Conservation (phyloP, 2,888 invertebrate genomes). For the Parelbella ahira region DNA sequence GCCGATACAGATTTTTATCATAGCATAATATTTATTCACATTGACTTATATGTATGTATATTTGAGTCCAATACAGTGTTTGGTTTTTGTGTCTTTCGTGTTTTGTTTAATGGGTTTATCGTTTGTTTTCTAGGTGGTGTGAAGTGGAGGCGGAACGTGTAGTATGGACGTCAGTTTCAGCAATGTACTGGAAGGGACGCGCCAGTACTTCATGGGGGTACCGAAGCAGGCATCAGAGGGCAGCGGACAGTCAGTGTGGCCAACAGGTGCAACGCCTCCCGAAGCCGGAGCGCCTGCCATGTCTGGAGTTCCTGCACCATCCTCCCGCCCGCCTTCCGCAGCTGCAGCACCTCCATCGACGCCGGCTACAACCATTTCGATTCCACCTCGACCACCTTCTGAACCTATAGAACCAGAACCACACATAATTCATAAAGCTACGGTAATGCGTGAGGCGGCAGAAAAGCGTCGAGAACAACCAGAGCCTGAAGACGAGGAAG, state of each 20-base stretch:
- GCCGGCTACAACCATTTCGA: conserved; percentile 53
- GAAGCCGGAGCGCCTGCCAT: conserved; percentile 67
- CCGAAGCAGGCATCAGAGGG: conserved; percentile 78
- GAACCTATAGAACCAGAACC: conserved; percentile 76
- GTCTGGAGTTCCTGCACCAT: conserved; percentile 66
- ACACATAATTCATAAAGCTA: conserved; percentile 77
- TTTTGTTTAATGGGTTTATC: too few relatives aligned
- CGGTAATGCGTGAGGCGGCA: conserved; percentile 76
- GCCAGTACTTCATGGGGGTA: conserved; percentile 91
- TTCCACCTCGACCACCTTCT: conserved; percentile 71
- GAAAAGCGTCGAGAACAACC: conserved; percentile 69
- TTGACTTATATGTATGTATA: too few relatives aligned
- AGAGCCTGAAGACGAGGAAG: conserved; percentile 69
- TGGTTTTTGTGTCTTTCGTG: too few relatives aligned
- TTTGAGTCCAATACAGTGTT: too few relatives aligned
- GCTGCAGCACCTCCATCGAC: conserved; percentile 59
- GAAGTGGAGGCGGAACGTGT: conserved; percentile 53
- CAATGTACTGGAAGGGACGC: conserved; percentile 91
- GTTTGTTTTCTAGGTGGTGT: conserved; percentile 46
- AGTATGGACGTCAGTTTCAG: conserved; percentile 88
- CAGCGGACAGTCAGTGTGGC: conserved; percentile 61
- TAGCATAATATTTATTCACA: too few relatives aligned
- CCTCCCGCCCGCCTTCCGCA: conserved; percentile 72
- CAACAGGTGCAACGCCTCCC: conserved; percentile 48
- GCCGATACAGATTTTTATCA: too few relatives aligned